Evolutionary conservation across 2,888 invertebrate species (phyloP).

Genomic region (Trichogramma dendrolimi): DNA sequence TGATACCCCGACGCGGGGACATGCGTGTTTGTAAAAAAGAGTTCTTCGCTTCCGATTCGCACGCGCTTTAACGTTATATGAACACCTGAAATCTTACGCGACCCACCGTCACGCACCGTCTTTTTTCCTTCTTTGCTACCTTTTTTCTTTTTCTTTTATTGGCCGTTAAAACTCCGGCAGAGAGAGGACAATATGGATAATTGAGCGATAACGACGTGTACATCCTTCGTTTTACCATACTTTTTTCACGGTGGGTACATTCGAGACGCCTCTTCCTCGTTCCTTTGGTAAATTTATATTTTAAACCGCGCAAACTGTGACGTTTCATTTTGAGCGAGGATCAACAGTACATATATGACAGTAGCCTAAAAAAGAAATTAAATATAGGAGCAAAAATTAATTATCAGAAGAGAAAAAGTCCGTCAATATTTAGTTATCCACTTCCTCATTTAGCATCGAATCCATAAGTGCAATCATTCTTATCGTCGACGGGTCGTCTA

Average conservation of each 20-base stretch:
- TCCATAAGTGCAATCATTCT: no score
- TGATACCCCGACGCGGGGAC: slow-evolving; percentile 38
- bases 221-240: slow-evolving; percentile 2
- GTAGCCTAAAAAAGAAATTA: no score
- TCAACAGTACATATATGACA: no score
- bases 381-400: no score
- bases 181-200: background rate
- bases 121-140: background rate
- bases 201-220: slow-evolving; percentile 15
- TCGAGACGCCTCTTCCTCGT: no score
- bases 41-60: slow-evolving; percentile 44
- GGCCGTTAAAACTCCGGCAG: background rate
- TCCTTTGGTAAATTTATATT: no score
- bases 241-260: no score
- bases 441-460: slow-evolving; percentile 13
- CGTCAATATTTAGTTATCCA: slow-evolving; percentile 22
- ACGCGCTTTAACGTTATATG: background rate
- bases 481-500: no score
- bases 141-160: slow-evolving; percentile 5
- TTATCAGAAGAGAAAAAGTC: background rate
- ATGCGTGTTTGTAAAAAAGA: slow-evolving; percentile 40
- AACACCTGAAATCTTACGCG: no score
- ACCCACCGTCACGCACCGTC: no score
- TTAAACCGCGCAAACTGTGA: background rate
- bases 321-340: no score